Conservation (phyloP, 2,797 vertebrate species). For the Arremon brunneinucha region DNA sequence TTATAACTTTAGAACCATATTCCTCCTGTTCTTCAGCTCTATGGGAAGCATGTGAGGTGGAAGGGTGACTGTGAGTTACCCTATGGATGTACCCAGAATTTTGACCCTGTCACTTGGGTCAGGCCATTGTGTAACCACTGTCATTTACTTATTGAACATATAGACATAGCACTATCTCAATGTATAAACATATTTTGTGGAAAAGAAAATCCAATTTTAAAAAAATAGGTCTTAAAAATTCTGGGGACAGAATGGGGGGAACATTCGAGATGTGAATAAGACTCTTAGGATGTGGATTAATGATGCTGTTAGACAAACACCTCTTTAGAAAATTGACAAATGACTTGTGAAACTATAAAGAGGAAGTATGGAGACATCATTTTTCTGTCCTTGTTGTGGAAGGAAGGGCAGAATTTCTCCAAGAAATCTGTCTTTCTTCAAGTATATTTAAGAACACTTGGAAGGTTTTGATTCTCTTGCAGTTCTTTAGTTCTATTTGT, state of each 20-base stretch:
- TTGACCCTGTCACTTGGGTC: not conserved
- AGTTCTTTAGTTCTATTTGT: not conserved
- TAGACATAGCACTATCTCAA: not conserved
- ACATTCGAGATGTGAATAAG: not conserved
- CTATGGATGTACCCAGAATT: not conserved
- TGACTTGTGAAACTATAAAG: not conserved
- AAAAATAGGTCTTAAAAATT: not conserved
- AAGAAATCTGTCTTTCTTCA: not conserved
- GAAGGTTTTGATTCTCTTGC: not conserved
- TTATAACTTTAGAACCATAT: not conserved
- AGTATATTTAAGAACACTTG: not conserved
- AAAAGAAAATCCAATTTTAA: not conserved
- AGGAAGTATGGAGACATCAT: not conserved
- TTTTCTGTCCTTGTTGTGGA: not conserved
- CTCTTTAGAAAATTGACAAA: not conserved
- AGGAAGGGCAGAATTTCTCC: not conserved
- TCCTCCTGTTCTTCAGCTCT: not conserved
- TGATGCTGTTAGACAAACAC: not conserved
- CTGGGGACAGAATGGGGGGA: not conserved
- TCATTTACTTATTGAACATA: not conserved
- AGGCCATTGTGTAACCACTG: not conserved
- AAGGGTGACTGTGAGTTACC: not conserved
- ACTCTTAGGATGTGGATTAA: not conserved
- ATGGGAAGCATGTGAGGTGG: fast-evolving
- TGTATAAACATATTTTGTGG: not conserved